Conservation (phyloP, 1,140 invertebrate species). For the Papilio polyxenes region DNA sequence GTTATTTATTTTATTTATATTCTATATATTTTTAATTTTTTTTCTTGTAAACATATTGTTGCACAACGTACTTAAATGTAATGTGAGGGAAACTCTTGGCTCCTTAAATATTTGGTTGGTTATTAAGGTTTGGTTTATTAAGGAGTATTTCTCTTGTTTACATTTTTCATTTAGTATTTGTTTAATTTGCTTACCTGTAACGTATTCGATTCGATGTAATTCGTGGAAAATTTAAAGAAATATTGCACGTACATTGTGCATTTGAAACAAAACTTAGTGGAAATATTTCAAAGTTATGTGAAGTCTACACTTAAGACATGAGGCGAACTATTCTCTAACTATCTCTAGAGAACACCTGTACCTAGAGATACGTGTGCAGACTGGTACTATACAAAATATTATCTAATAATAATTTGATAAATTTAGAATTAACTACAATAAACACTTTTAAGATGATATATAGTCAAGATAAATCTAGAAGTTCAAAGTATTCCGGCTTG, state of each 20-base stretch:
- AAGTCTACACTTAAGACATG: background rate
- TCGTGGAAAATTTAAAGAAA: background rate
- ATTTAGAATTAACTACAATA: too few species aligned
- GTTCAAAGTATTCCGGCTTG: too few species aligned
- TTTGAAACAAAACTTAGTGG: background rate
- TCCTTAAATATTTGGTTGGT: background rate
- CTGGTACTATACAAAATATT: background rate
- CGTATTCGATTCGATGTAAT: background rate
- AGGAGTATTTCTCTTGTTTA: background rate
- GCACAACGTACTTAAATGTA: too few species aligned
- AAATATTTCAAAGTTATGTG: slow-evolving; percentile 4
- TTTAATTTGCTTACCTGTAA: background rate
- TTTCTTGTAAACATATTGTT: too few species aligned
- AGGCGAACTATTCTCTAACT: slow-evolving; percentile 8
- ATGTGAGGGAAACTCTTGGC: background rate
- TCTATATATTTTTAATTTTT: too few species aligned
- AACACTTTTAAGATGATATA: too few species aligned
- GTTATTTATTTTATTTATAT: background rate
- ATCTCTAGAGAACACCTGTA: slow-evolving; percentile 19
- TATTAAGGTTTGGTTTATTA: background rate
- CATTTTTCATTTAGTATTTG: background rate
- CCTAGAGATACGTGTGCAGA: background rate
- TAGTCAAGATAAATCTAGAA: too few species aligned
- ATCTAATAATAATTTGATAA: too few species aligned
- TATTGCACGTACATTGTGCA: background rate